These are phyloP conservation scores for Coboldia fuscipes DNA, from an alignment of 1,140 invertebrate genomes.

Conservation along the genomic window DNA sequence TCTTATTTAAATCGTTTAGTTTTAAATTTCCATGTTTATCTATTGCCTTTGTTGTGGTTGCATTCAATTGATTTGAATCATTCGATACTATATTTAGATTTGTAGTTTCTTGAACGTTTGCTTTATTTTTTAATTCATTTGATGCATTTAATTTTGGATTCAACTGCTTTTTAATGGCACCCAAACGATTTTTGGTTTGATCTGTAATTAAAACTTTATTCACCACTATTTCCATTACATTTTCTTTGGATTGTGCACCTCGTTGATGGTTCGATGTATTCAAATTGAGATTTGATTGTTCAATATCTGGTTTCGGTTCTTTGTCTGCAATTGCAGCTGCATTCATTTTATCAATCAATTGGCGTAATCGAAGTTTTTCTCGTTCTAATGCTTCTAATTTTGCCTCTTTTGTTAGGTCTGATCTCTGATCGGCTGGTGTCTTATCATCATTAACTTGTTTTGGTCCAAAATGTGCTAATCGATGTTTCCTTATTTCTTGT, in stretches of 20 bases:
- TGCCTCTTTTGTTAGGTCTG: neutral
- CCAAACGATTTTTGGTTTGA: neutral
- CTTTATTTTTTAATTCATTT: neutral
- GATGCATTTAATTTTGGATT: neutral
- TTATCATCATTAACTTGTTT: neutral
- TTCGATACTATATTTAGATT: too few relatives aligned
- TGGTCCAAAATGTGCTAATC: constrained; percentile 14
- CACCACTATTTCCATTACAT: neutral
- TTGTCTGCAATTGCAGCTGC: constrained; percentile 3
- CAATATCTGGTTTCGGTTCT: constrained; percentile 3
- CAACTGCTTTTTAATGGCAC: neutral
- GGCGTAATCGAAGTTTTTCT: constrained; percentile 7
- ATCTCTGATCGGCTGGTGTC: constrained; percentile 5
- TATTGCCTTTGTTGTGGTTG: too few relatives aligned
- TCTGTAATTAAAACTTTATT: neutral
- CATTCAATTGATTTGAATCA: too few relatives aligned
- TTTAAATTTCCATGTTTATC: too few relatives aligned
- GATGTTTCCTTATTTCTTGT: constrained; percentile 15
- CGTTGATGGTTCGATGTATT: neutral
- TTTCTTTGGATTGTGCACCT: neutral
- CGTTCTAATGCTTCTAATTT: neutral
- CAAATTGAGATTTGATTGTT: constrained; percentile 3
- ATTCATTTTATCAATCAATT: constrained; percentile 3
- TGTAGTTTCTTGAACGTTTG: too few relatives aligned
- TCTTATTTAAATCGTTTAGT: neutral